Base-by-base conservation (phyloP, 1,140 invertebrate genomes). In the Chironomus striatipennis region DNA sequence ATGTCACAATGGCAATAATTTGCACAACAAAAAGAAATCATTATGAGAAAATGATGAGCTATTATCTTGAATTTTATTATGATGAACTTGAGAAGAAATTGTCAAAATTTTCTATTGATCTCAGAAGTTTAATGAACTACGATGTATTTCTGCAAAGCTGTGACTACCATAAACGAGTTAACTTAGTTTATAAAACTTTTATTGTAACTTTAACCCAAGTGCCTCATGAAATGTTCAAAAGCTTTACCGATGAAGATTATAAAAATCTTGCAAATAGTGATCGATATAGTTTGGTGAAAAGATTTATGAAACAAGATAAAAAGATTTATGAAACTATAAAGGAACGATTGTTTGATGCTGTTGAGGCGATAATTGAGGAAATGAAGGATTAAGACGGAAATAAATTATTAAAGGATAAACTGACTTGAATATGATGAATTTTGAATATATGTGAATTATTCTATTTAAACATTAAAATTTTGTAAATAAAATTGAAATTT, bases 1-100 rank as follows among this genome's bases (percentile, higher is more conserved):
- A 87, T 75, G 82, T 87, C 10, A 43, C 83, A n/a, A 70, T 70
- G 65, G 65, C 65, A 20, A 20, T 70, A 70, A 70, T 20, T 21
- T 18, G n/a, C 7, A 70, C 65, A 70, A 21, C 17, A 10, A 17
- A 18, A 8, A 15, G 17, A 7, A 70, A 70, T 10, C 20, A 18
- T 18, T 17, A 70, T 20, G 7, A 70, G n/a, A 5, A 70, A 70
- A 1, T 70, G 4, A 20, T 9, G 18, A 70, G 18, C 18, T 17
- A 57, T 10, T 70, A 70, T 21, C 9, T 70, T 0, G 8, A 20
- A 12, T 70, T 20, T 21, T 70, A 70, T 10, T 70, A 20, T 20
- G 7, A 70, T 20, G 2, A 20, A 20, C 65, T 70, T 20, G 18
- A 7, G 5, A 20, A 7, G 9, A 21, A 70, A 70, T 12, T 70